Conservation (phyloP, 2,797 vertebrate genomes). For the Paedocypris micromegethes region DNA sequence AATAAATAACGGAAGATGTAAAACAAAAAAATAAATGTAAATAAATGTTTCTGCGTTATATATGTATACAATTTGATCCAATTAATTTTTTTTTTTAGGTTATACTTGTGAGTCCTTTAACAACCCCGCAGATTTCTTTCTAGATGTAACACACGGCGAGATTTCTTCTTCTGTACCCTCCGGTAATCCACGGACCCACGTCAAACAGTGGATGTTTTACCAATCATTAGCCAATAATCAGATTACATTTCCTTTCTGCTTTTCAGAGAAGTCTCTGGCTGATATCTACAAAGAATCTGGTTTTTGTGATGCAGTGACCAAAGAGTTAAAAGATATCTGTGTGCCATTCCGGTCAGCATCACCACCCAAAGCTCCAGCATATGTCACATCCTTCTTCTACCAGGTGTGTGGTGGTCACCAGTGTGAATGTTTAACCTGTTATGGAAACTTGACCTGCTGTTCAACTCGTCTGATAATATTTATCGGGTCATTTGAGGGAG, state of each 20-base stretch:
- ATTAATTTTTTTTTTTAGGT: slow-evolving; percentile 47
- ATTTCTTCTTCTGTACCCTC: slow-evolving; percentile 2
- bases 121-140: slow-evolving; percentile 75
- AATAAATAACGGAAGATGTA: no score
- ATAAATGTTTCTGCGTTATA: no score
- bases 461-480: slow-evolving; percentile 14
- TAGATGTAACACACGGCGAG: slow-evolving; percentile 70
- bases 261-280: slow-evolving; percentile 51
- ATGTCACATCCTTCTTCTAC: slow-evolving; percentile 67
- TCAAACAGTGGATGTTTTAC: neutral
- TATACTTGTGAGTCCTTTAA: slow-evolving; percentile 68
- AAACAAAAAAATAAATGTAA: no score
- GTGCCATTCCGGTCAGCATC: neutral
- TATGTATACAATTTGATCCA: no score
- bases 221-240: neutral
- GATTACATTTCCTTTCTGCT: slow-evolving; percentile 9
- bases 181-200: slow-evolving; percentile 8
- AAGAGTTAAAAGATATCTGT: slow-evolving; percentile 57
- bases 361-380: slow-evolving; percentile 33
- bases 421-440: slow-evolving; percentile 21
- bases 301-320: slow-evolving; percentile 47
- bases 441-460: slow-evolving; percentile 9
- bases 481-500: slow-evolving; percentile 23
- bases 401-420: slow-evolving; percentile 58
- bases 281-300: slow-evolving; percentile 56